Evolutionary conservation across 1,140 invertebrate genomes (phyloP).

Genomic region (Hirudo medicinalis): DNA sequence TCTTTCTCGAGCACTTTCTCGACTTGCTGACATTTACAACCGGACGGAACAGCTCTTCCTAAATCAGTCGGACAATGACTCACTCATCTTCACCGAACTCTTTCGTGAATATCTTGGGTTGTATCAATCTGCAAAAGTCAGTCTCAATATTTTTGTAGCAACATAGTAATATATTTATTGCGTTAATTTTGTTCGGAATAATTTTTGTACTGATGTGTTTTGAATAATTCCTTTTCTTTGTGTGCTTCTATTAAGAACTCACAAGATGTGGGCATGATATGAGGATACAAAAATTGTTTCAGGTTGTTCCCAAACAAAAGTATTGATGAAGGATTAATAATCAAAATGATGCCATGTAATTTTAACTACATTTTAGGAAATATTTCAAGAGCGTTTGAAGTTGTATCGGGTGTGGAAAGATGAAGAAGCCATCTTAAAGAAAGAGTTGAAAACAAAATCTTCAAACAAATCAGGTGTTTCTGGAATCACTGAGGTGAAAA

Average conservation of each 20-base stretch:
- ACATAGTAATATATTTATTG: conserved; percentile 42
- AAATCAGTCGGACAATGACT: conserved; percentile 87
- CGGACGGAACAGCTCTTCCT: conserved; percentile 73
- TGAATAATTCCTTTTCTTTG: too few species aligned
- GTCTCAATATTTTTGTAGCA: conserved; percentile 18
- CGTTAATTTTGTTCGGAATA: conserved; percentile 39
- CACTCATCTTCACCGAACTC: conserved; percentile 79
- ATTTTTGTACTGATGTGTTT: too few species aligned
- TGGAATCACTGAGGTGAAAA: conserved; percentile 72
- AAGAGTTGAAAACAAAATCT: conserved; percentile 84
- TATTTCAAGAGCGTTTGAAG: conserved; percentile 93
- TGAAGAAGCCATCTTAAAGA: conserved; percentile 80
- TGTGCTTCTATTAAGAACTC: too few species aligned
- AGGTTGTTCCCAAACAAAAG: too few species aligned
- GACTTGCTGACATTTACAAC: conserved; percentile 80
- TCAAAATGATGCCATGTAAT: too few species aligned
- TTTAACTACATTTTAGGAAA: conserved; percentile 53
- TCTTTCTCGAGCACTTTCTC: conserved; percentile 75
- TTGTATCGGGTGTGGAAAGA: conserved; percentile 96
- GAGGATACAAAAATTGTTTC: too few species aligned
- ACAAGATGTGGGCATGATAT: too few species aligned
- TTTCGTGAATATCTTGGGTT: conserved; percentile 88
- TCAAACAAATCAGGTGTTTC: conserved; percentile 69
- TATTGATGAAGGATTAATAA: too few species aligned
- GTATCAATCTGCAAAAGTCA: conserved; percentile 74